Evolutionary conservation across 2,888 invertebrate genomes (phyloP).

Genomic region (Acleris literana): DNA sequence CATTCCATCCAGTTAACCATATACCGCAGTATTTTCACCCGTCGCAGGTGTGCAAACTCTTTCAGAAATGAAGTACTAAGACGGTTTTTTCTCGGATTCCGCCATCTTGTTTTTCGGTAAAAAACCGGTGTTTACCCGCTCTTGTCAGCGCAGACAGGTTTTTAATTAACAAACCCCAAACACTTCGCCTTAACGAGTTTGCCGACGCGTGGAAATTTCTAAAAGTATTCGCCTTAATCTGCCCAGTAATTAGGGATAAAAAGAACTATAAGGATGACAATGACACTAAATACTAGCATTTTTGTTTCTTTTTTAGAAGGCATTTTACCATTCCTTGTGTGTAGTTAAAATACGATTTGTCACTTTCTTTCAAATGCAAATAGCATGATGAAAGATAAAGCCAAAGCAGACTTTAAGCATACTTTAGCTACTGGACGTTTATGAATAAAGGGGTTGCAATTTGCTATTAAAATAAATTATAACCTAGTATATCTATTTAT

Average conservation of each 20-base stretch:
- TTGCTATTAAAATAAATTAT: too few relatives aligned
- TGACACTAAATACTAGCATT: neutral
- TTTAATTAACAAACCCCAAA: conserved; percentile 60
- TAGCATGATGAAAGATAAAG: too few relatives aligned
- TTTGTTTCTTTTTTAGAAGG: too few relatives aligned
- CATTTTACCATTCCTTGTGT: too few relatives aligned
- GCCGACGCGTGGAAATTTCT: conserved; percentile 43
- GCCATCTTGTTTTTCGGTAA: conserved; percentile 23
- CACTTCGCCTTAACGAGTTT: conserved; percentile 55
- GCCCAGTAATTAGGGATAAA: conserved; percentile 27
- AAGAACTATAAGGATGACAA: conserved; percentile 6
- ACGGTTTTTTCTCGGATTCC: conserved; percentile 4
- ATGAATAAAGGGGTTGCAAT: too few relatives aligned
- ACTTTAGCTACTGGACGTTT: too few relatives aligned
- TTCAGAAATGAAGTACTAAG: neutral
- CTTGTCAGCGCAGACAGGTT: conserved; percentile 50
- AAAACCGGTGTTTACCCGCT: conserved; percentile 38
- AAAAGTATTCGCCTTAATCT: conserved; percentile 29
- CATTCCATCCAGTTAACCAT: neutral
- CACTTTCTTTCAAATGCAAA: too few relatives aligned
- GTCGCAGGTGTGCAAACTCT: neutral
- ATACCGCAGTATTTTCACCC: neutral
- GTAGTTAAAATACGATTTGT: too few relatives aligned
- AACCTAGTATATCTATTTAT: too few relatives aligned
- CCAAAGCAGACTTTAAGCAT: too few relatives aligned